Evolutionary conservation across 2,797 vertebrate genomes (phyloP).

Genomic region (Delichon dasypus): DNA sequence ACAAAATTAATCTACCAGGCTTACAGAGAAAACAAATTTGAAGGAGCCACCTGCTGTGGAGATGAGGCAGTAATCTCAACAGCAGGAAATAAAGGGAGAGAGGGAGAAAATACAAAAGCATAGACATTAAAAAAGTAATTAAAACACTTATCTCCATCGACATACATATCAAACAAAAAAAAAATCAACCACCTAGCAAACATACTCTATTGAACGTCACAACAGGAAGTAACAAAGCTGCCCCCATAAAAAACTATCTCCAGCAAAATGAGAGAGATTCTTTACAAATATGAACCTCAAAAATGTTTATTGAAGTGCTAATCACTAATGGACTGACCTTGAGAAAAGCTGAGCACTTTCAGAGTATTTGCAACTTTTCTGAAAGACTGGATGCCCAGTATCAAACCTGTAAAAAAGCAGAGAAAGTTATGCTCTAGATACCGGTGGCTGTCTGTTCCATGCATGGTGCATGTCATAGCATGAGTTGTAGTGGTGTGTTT

Average conservation of each 20-base stretch:
- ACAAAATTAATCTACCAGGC: conserved; percentile 76
- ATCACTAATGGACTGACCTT: conserved; percentile 62
- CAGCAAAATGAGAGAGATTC: conserved; percentile 30
- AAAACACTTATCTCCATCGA: conserved; percentile 84
- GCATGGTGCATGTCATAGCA: background rate
- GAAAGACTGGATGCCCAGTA: background rate
- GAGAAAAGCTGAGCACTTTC: conserved; percentile 40
- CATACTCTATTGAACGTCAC: conserved; percentile 71
- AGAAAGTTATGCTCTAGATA: conserved; percentile 24
- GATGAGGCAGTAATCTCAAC: conserved; percentile 81
- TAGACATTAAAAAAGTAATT: conserved; percentile 86
- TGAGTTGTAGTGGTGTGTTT: background rate
- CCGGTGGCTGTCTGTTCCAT: background rate
- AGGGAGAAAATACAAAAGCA: conserved; percentile 77
- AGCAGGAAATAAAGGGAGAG: conserved; percentile 78
- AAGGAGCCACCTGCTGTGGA: conserved; percentile 80
- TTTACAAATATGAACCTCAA: conserved; percentile 54
- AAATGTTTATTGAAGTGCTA: conserved; percentile 64
- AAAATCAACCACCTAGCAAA: conserved; percentile 69
- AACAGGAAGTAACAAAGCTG: conserved; percentile 69
- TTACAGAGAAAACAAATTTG: conserved; percentile 78
- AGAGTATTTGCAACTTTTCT: conserved; percentile 41
- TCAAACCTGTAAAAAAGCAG: background rate
- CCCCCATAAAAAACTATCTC: conserved; percentile 21
- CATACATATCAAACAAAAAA: conserved; percentile 71